These are phyloP conservation scores for Candidula unifasciata DNA, from an alignment of 2,888 invertebrate genomes.

Conservation along the genomic window DNA sequence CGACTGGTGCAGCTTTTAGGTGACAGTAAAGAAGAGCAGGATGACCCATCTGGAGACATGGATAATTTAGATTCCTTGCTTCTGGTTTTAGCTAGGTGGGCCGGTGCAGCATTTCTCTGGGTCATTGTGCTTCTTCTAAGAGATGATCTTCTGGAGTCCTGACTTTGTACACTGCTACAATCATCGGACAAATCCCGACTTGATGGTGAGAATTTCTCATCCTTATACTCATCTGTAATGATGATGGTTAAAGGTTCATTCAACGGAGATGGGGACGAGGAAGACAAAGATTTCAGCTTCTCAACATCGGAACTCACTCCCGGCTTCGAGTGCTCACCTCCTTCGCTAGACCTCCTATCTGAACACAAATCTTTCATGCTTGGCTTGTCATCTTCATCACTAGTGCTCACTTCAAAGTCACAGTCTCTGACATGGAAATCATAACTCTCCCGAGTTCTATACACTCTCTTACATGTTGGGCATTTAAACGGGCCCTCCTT, in stretches of 20 bases:
- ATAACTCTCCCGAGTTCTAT: slow-evolving; percentile 77
- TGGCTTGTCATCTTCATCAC: slow-evolving; percentile 70
- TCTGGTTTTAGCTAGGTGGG: slow-evolving; percentile 47
- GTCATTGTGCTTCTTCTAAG: slow-evolving; percentile 55
- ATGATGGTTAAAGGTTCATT: slow-evolving; percentile 50
- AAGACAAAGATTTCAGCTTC: slow-evolving; percentile 30
- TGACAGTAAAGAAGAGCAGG: slow-evolving; percentile 46
- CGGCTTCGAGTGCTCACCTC: slow-evolving; percentile 27
- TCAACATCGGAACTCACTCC: slow-evolving; percentile 52
- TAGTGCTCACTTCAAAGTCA: slow-evolving; percentile 77
- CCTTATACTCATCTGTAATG: slow-evolving; percentile 44
- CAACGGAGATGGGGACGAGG: slow-evolving; percentile 27
- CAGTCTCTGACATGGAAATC: slow-evolving; percentile 75
- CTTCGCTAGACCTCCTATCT: slow-evolving; percentile 7
- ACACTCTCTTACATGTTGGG: slow-evolving; percentile 87
- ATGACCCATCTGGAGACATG: slow-evolving; percentile 45
- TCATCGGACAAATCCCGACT: slow-evolving; percentile 47
- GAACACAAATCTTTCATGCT: slow-evolving; percentile 27
- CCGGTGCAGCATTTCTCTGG: slow-evolving; percentile 53
- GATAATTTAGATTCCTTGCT: slow-evolving; percentile 33
- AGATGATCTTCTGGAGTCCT: slow-evolving; percentile 50
- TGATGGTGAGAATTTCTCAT: slow-evolving; percentile 42
- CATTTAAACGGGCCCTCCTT: slow-evolving; percentile 86
- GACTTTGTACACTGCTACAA: slow-evolving; percentile 46
- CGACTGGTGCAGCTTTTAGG: slow-evolving; percentile 21